Evolutionary conservation across 1,140 invertebrate species (phyloP), one percentile per base, ranked within the genome.

Genomic region (Drosophila baimaii): DNA sequence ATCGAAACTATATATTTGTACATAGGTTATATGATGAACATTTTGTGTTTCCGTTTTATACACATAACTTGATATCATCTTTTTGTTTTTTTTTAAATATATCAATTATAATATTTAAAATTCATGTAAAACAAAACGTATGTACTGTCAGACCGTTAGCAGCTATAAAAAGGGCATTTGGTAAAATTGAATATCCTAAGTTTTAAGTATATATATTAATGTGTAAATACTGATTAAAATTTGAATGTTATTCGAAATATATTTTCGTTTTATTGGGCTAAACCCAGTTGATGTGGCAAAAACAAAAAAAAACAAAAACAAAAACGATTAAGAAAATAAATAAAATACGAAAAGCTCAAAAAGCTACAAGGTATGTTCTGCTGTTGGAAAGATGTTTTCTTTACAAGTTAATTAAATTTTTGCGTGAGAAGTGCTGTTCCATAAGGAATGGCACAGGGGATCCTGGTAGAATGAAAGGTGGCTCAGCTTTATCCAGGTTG

Each of bases 181-280:
- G 51, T 54, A 54, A 35, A 54, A 54, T 54, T 35, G 51, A 54
- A 54, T 54, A 54, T 54, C 51, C 31, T 54, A 35, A 54, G 51
- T 54, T 54, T 54, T 54, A 54, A 54, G 51, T 54, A 54, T 35
- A 33, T 33, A 54, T 54, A 54, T 35, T 54, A 54, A 54, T 54
- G 51, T 54, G 51, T 54, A 54, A 54, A 54, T 54, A 54, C 19
- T 54, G 51, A 54, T 54, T 54, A 54, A 35, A 54, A 54, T 54
- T 54, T 54, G 51, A 54, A 54, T 54, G 51, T 54, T 54, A 54
- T 54, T 35, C 31, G 31, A 54, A 35, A 35, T 23, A 21, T 54
- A 35, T 54, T 54, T 54, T 54, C 31, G 51, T 54, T 35, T 54
- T 54, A 54, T 54, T 35, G 51, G 51, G 31, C 31, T 13, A 54